Evolutionary conservation across 1,140 invertebrate genomes (phyloP).

Genomic region (Drosophila lini): DNA sequence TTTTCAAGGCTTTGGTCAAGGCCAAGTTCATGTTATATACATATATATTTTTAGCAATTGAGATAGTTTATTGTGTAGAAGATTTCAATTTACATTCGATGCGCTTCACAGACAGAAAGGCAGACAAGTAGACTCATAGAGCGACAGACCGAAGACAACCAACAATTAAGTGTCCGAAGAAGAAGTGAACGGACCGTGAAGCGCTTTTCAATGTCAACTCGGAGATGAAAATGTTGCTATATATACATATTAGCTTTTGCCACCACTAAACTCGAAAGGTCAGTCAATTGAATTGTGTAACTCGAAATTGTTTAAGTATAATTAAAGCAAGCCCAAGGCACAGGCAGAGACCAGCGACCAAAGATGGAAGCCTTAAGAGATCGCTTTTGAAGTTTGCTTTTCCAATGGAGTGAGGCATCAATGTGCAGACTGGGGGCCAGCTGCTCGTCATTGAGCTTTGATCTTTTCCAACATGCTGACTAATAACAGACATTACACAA

Average conservation of each 20-base stretch:
- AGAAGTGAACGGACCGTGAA: conserved; percentile 79
- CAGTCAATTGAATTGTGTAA: conserved; percentile 73
- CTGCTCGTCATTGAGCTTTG: conserved; percentile 53
- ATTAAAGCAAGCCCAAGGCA: conserved; percentile 53
- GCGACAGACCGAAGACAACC: conserved; percentile 35
- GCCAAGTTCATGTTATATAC: conserved; percentile 19
- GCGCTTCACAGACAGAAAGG: conserved; percentile 37
- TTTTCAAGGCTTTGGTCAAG: conserved; percentile 42
- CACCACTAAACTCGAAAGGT: conserved; percentile 51
- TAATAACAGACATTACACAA: conserved; percentile 5
- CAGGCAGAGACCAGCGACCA: conserved; percentile 9
- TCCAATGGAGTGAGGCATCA: conserved; percentile 21
- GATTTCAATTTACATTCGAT: conserved; percentile 58
- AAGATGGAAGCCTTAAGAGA: conserved; percentile 45
- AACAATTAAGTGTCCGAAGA: conserved; percentile 63
- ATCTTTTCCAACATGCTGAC: conserved; percentile 49
- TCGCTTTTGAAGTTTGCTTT: conserved; percentile 64
- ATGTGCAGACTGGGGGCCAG: conserved; percentile 22
- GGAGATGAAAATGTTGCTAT: conserved; percentile 60
- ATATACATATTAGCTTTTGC: conserved; percentile 16
- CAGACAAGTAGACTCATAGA: conserved; percentile 12
- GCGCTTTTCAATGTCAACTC: conserved; percentile 75
- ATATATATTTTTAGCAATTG: conserved; percentile 35
- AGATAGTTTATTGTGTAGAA: conserved; percentile 23
- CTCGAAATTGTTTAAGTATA: conserved; percentile 64